Evolutionary conservation across 2,113 vertebrate species (phyloP), one percentile per base, ranked within the genome.

Genomic region (Albula goreensis): DNA sequence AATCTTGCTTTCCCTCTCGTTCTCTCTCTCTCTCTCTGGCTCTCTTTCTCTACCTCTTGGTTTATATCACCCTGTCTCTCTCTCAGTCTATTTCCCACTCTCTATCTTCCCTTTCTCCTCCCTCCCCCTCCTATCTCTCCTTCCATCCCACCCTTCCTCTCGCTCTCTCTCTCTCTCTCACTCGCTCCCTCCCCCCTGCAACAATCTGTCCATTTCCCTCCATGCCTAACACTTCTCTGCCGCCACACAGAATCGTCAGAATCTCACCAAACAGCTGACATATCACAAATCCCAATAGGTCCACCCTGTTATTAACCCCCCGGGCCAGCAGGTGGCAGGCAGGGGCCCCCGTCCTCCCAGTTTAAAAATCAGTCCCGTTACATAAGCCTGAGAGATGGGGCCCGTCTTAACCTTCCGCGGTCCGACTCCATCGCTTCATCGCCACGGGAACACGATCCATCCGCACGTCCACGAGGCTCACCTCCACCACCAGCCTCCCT

Each of bases 161-260:
- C 84, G 51, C 83, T 5, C 56, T 31, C n/a, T 41, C 60, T 52
- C 9, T 79, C 19, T 56, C 50, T 77, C 66, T 52, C 50, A 7
- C 5, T 79, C 19, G 25, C 50, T 77, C 22, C n/a, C 70, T 31
- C 56, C 52, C 52, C 41, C 6, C 80, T 57, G 80, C 63, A 56
- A 56, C 12, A 56, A 74, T 86, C 83, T 82, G 63, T 81, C 82
- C 84, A 74, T 81, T 56, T 11, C 78, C 63, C 74, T 22, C 80
- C 25, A 19, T 15, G 31, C 84, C 60, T 49, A 81, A 84, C 57
- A 41, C 78, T 77, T n/a, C 85, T 53, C 5, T 53, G 11, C 50
- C 49, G 51, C 0, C 17, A 3, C 48, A 31, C 50, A n/a, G 56
- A 31, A 52, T 12, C 83, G 22, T 19, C 19, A 22, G 25, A 81